Evolutionary conservation across 2,113 vertebrate genomes (phyloP).

Genomic region (Microtus oregoni): DNA sequence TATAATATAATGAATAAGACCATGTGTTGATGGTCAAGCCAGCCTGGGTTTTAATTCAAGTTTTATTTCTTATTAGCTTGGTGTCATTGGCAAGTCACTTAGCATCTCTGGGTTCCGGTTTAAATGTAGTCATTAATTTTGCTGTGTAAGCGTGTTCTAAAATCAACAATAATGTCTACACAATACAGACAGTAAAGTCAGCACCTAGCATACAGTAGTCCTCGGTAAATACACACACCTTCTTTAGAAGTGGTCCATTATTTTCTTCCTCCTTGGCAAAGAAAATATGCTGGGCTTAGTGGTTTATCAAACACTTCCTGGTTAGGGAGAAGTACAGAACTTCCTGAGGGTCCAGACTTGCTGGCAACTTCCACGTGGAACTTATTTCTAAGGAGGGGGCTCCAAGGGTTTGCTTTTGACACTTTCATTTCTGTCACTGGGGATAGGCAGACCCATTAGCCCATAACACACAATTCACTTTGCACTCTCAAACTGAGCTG

Average conservation of each 20-base stretch:
- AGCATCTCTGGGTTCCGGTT: constrained; percentile 30
- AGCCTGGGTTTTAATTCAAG: neutral
- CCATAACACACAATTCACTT: neutral
- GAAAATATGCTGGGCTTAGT: neutral
- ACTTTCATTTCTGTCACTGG: neutral
- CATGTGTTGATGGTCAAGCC: neutral
- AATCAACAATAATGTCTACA: neutral
- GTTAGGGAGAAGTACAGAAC: neutral
- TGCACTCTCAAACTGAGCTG: neutral
- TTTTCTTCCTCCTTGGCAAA: neutral
- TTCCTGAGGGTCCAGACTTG: neutral
- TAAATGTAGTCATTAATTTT: neutral
- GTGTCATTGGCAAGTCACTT: constrained; percentile 39
- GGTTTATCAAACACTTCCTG: neutral
- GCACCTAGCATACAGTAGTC: neutral
- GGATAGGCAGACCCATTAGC: neutral
- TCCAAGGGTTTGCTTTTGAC: neutral
- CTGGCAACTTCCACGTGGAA: neutral
- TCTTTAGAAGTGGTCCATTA: neutral
- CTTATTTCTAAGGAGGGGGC: constrained; percentile 10
- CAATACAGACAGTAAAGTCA: neutral
- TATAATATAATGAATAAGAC: neutral
- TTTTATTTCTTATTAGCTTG: neutral
- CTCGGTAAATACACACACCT: neutral
- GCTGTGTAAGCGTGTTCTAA: neutral